phyloP scores from a whole-genome alignment of 2,797 vertebrate species.

The Schizothorax lantsangensis region DNA sequence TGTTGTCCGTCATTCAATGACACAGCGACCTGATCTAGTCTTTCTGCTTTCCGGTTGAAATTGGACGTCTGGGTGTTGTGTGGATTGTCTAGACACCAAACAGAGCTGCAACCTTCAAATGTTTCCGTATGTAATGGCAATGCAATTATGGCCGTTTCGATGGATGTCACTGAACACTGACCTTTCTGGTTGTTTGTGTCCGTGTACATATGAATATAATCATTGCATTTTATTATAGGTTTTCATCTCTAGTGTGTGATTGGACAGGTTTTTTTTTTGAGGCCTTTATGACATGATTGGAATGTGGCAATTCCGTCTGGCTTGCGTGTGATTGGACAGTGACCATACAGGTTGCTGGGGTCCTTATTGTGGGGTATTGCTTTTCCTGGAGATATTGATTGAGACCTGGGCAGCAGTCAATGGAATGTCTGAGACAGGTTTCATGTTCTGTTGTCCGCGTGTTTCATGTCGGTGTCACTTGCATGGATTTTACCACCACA shows the following conservation, averaged over 20 bases:
- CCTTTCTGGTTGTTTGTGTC: conserved; percentile 21
- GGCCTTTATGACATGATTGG: conserved; percentile 57
- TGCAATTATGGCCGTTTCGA: conserved; percentile 6
- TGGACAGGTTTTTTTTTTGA: conserved; percentile 11
- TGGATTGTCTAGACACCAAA: conserved; percentile 24
- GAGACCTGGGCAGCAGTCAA: conserved; percentile 70
- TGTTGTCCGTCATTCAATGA: conserved; percentile 20
- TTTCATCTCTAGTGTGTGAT: conserved; percentile 42
- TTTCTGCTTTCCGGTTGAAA: conserved; percentile 16
- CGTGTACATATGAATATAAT: conserved; percentile 16
- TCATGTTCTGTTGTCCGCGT: conserved; percentile 64
- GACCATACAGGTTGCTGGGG: conserved; percentile 67
- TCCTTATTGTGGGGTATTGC: conserved; percentile 67
- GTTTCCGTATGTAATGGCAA: conserved; percentile 29
- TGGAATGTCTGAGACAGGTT: conserved; percentile 74
- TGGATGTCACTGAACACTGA: conserved; percentile 8
- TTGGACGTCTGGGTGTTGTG: conserved; percentile 8
- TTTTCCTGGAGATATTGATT: conserved; percentile 73
- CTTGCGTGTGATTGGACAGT: conserved; percentile 62
- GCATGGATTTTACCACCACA: conserved; percentile 36
- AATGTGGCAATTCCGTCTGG: conserved; percentile 63
- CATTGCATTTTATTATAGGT: conserved; percentile 2
- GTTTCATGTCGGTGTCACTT: conserved; percentile 56
- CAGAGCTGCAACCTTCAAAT: conserved; percentile 28
- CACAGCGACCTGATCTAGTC: conserved; percentile 27